Evolutionary conservation across 37 sponge, comb jelly and placozoan genomes (phyloP), one percentile per base, ranked within the genome.

Genomic region (Mnemiopsis leidyi): DNA sequence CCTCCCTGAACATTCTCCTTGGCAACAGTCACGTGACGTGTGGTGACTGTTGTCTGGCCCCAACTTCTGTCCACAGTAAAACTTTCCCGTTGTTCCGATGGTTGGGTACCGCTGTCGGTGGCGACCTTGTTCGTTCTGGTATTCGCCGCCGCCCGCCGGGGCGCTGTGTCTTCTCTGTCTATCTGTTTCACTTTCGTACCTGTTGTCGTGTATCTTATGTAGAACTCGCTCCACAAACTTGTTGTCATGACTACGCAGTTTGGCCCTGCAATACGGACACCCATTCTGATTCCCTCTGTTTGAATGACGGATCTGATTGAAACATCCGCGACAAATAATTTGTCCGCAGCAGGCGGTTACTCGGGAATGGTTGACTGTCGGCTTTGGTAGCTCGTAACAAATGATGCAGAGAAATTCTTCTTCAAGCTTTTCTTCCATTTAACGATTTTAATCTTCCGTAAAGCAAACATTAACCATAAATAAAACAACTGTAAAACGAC

Each of bases 341-440:
- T 77, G 79, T 31, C 79, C 79, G 36, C 79, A 77, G 36, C 79
- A 77, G 3, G 79, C 26, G 36, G 79, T 77, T 32, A 34, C 33
- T 32, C 34, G 1, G 3, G 7, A 1, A 13, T 48, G 5, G 61
- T 48, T 48, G 9, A 18, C 61, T 18, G 5, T 18, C 32, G 26
- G 35, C 1, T 1, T 34, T 28, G 79, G 79, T 36, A 77, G 18
- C 36, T 77, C 79, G 79, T 32, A 77, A 36, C 79, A 77, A 7
- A 77, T 77, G 36, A 28, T 32, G 33, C 79, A 77, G 18, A 31
- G 32, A 36, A 77, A 34, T 31, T 77, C 79, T 32, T 77, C 36
- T 32, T 32, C 35, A 31, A 77, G 30, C 7, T 3, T 71, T 71
- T 48, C 61, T 48, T 48, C 61, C 61, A 48, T 48, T 5, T 13